Evolutionary conservation across 2,797 vertebrate species (phyloP), one percentile per base, ranked within the genome.

Genomic region (Thunnus albacares): DNA sequence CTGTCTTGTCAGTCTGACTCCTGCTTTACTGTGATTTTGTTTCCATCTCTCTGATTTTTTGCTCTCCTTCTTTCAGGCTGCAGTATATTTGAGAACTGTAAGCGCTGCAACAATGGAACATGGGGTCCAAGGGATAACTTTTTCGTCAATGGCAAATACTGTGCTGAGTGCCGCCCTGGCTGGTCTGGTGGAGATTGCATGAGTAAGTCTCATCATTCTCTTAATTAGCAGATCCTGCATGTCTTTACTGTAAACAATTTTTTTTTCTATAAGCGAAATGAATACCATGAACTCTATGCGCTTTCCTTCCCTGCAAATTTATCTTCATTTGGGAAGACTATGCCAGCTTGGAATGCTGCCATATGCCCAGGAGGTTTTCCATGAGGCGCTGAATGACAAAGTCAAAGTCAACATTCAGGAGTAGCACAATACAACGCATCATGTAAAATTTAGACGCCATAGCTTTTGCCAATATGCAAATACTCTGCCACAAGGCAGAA

Each of bases 61-160:
- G 15, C 70, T 78, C n/a, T 61, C 17, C 53, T 63, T 76, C 47
- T 67, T 67, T 69, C 85, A 99, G 98, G 98, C 58, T 99, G 98
- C 91, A 98, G 97, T 90, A 97, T 99, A 90, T 99, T 99, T 92
- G 97, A 99, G 83, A 99, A 99, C 94, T 99, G 98, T 89, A 99
- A 97, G 90, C 95, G 96, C 26, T 99, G 98, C 87, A 96, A 96
- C 83, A 99, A 99, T 0, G 98, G 98, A 52, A 99, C 98, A 0
- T 99, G 98, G 98, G 96, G 96, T 14, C 96, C 96, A 0, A 94
- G 95, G 33, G 98, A 99, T 0, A 96, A 98, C 92, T 99, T 99
- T 94, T 99, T 99, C 17, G 93, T 99, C 90, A 97, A 90, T 60
- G 97, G 98, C 2, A 89, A 96, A 86, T 99, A 97, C 94, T 99